These are phyloP conservation scores for Phalloptychus januarius DNA, from an alignment of 2,797 vertebrate species.

Conservation along the genomic window DNA sequence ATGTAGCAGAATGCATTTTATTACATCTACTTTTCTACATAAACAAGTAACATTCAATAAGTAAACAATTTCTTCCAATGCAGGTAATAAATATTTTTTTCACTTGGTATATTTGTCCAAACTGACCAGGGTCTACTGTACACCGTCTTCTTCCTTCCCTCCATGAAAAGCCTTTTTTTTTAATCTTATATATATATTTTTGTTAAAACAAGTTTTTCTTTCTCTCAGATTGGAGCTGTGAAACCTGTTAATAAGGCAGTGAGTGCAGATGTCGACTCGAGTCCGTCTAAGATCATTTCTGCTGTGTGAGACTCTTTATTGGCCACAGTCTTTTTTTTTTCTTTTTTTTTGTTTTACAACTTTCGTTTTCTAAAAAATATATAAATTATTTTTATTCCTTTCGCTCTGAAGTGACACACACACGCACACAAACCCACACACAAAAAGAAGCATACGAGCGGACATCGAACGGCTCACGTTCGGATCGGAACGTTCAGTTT, in stretches of 20 bases:
- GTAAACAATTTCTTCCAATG: conserved; percentile 98
- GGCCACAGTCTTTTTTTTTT: conserved; percentile 62
- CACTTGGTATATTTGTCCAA: conserved; percentile 98
- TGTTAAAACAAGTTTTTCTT: not conserved
- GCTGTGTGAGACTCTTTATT: conserved; percentile 67
- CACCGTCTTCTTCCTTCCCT: conserved; percentile 80
- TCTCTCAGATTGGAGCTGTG: conserved; percentile 86
- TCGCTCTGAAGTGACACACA: conserved; percentile 68
- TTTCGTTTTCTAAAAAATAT: conserved; percentile 81
- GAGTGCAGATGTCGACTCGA: conserved; percentile 88
- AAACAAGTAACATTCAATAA: conserved; percentile 99
- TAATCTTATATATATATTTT: conserved; percentile 49
- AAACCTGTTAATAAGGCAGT: conserved; percentile 94
- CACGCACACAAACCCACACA: not conserved
- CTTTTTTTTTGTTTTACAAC: conserved; percentile 58
- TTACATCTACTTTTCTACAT: conserved; percentile 99
- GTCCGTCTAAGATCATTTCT: conserved; percentile 67
- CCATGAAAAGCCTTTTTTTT: conserved; percentile 83
- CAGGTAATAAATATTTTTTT: conserved; percentile 99
- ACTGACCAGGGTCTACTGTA: conserved; percentile 95
- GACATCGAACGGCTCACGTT: conserved; percentile 69
- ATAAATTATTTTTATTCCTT: conserved; percentile 78
- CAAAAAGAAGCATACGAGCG: conserved; percentile 68
- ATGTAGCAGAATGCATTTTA: conserved; percentile 93
- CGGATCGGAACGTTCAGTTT: conserved; percentile 56